Evolutionary conservation across 2,888 invertebrate species (phyloP), one percentile per base, ranked within the genome.

Genomic region (Agrotis ipsilon): DNA sequence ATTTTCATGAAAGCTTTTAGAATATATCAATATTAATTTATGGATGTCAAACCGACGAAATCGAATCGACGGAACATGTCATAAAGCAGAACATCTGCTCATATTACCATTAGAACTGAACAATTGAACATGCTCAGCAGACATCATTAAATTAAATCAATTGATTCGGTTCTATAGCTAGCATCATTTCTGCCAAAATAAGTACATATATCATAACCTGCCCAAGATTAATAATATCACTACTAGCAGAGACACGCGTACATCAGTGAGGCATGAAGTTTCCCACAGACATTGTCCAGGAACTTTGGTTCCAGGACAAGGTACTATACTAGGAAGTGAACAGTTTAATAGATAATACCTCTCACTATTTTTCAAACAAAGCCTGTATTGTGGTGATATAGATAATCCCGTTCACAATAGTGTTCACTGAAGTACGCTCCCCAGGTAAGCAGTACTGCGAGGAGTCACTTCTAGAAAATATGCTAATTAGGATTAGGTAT

Each of bases 321-420:
- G 7, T 18, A n/a, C n/a, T 14, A 39, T 51, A 21, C 68, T 24
- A 39, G 19, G 55, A 76, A 68, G 32, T 21, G 19, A 1, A n/a
- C n/a, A 39, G 11, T 39, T 39, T 39, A 39, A 39, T 39, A 39
- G 39, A 39, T 39, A 39, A 39, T 39, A 39, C 39, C 39, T 9
- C n/a, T 4, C 14, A 14, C 46, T 16, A 39, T 18, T 63, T 11
- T 7, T 18, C 19, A 39, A 51, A 75, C 66, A 49, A 59, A 57
- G 27, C 45, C 27, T n/a, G 54, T 58, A 21, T 63, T 6, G 54
- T 48, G 21, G 18, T 51, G 7, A 27, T 11, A 46, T 18, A n/a
- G 55, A 69, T 80, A 76, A 80, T 69, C 64, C 43, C 14, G 18
- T 79, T 79, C 65, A 9, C n/a, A 69, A 69, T 62, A 27, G 19